Evolutionary conservation across 2,797 vertebrate genomes (phyloP), one percentile per base, ranked within the genome.

Genomic region (Vipera ursinii): DNA sequence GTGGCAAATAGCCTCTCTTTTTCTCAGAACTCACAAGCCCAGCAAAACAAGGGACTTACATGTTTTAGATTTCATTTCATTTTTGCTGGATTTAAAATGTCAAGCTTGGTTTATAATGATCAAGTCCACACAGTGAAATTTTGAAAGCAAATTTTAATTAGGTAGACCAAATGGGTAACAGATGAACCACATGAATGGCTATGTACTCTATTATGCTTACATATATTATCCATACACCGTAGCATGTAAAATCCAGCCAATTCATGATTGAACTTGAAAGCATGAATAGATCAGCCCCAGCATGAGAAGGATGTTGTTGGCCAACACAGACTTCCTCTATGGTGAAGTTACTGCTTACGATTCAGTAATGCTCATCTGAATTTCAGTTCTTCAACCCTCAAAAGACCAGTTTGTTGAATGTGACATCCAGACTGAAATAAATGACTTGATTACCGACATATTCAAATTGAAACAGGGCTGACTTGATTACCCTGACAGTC

Each of bases 371-470:
- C 63, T 92, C 86, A 95, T 95, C 0, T 4, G 57, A 89, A 96
- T 96, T 96, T 95, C 94, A 92, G 89, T 92, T 94, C 91, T 94
- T 94, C 89, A 96, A 95, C 69, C 89, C 93, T 93, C 93, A 88
- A 89, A 95, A 96, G 95, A 95, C 96, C 95, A 89, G 95, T 15
- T 78, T 91, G 93, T 94, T 96, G 94, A 95, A 96, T 94, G 73
- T 95, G 94, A 96, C 96, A 96, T 96, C 96, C 96, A 95, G 94
- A 7, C 82, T 94, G 93, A 95, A 96, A 96, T 96, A 97, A 97
- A 95, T 89, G 93, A 95, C 95, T 97, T 97, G 96, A 97, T 97
- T 97, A 97, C 96, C 91, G 90, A 87, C 95, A 96, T 96, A 96
- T 94, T 96, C 96, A 96, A 96, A 96, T 55, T 94, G 96, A 97